Conservation (phyloP, 2,888 invertebrate genomes). For the Aspidapion aeneum region DNA sequence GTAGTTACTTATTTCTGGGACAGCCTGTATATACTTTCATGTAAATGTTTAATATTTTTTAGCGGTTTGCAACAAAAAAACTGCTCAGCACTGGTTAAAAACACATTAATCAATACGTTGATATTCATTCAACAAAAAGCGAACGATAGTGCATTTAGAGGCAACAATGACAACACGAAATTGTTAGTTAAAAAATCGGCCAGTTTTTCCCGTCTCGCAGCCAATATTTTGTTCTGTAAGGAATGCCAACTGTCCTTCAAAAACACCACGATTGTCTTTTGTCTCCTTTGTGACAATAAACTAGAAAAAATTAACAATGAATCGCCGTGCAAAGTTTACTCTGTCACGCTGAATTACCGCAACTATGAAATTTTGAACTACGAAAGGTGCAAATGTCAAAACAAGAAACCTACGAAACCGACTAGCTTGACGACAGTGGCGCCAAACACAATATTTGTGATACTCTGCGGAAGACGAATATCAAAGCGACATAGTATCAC, state of each 20-base stretch:
- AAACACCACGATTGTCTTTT: constrained; percentile 29
- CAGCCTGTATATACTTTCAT: too few relatives aligned
- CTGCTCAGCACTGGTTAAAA: constrained; percentile 38
- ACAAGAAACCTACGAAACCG: too few relatives aligned
- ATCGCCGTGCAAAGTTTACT: constrained; percentile 45
- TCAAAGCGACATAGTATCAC: constrained; percentile 39
- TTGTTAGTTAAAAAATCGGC: constrained; percentile 19
- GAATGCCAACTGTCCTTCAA: constrained; percentile 27
- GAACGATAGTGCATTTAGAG: constrained; percentile 16
- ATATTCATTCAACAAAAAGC: constrained; percentile 17
- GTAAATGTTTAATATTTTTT: too few relatives aligned
- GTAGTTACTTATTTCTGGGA: too few relatives aligned
- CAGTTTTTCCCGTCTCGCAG: constrained; percentile 30
- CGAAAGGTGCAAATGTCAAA: constrained; percentile 43
- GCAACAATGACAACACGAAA: constrained; percentile 4
- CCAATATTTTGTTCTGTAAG: constrained; percentile 24
- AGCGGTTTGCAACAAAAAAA: constrained; percentile 27
- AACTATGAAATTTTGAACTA: constrained; percentile 41
- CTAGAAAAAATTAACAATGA: constrained; percentile 43
- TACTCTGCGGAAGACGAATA: too few relatives aligned
- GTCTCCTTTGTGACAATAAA: constrained; percentile 39
- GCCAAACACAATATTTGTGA: constrained; percentile 39
- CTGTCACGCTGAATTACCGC: constrained; percentile 37
- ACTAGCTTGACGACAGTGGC: constrained; percentile 37
- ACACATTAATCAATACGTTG: constrained; percentile 31